Evolutionary conservation across 2,888 invertebrate genomes (phyloP), one percentile per base, ranked within the genome.

Genomic region (Malacosoma neustria): DNA sequence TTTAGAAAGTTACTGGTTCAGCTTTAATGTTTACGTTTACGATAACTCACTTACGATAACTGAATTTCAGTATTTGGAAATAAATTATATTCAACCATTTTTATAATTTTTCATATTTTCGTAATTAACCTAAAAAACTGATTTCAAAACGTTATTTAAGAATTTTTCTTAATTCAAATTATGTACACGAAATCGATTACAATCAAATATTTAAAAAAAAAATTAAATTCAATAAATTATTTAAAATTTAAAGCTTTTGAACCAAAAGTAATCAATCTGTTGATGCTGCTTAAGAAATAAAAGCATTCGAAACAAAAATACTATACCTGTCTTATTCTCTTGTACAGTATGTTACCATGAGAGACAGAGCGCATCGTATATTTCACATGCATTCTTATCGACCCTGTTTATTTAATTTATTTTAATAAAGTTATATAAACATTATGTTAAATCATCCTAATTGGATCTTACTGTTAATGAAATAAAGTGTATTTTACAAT

Each of bases 251-350:
- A 22, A 22, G 22, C 22, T 40, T 33, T 33, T n/a, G 33, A 33
- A 45, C 51, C 60, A 66, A 70, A 45, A 52, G 77, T 40, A 39
- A 61, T 58, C 46, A 43, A 84, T 80, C 75, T 74, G 81, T 82
- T 79, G 72, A 80, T 72, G 80, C 76, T 72, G 74, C 71, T 66
- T 67, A 67, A 71, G 68, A 62, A 60, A 51, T 56, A 64, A 69
- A 60, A 62, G 42, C 43, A 42, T 47, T 47, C 37, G 40, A 35
- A 29, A 37, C 34, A 48, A 46, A 69, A 57, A 35, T 55, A n/a
- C n/a, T n/a, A 64, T 57, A 54, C 6, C 44, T 29, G 14, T 66
- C 76, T 66, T 66, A 50, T 46, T 77, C 59, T n/a, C 42, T 43
- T 36, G 41, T 30, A 36, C 37, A 31, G 34, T 32, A 29, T 37